Percentiles rank a stretch among this genome's conserved stretches.
Conservation (phyloP, 64 coral and sea anemone species). For the Anthopleura sola region DNA sequence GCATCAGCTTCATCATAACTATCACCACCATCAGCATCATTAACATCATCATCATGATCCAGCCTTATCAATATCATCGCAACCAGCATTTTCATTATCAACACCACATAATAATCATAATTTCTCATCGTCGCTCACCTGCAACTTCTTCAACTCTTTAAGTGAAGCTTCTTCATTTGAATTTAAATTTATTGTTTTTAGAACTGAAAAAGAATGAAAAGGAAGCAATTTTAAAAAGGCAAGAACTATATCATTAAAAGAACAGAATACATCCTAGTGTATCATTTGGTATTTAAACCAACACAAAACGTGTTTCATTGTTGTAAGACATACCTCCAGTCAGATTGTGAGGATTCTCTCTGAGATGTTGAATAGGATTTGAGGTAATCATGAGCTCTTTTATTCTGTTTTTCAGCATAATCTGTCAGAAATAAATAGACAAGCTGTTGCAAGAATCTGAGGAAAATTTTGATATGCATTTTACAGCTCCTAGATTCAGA, state of each 20-base stretch:
- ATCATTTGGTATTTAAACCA: too few species aligned
- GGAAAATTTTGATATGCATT: too few species aligned
- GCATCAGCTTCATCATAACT: background rate
- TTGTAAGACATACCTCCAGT: slow-evolving; percentile 8
- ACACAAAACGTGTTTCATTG: too few species aligned
- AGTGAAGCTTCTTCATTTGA: slow-evolving; percentile 43
- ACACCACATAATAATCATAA: background rate
- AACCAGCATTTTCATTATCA: background rate
- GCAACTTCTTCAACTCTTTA: slow-evolving; percentile 56
- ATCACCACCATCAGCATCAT: background rate
- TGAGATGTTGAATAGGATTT: slow-evolving; percentile 18
- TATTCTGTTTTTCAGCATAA: slow-evolving; percentile 62
- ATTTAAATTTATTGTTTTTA: slow-evolving; percentile 88
- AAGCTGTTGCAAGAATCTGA: background rate
- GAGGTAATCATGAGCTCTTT: slow-evolving; percentile 66
- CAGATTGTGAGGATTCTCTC: background rate
- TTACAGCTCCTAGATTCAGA: too few species aligned
- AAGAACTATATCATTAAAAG: too few species aligned
- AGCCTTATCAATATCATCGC: background rate
- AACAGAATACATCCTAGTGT: too few species aligned
- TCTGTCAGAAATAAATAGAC: slow-evolving; percentile 1
- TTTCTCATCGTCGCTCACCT: slow-evolving; percentile 36
- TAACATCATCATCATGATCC: background rate
- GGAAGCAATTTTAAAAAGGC: background rate
- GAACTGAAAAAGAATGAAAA: slow-evolving; percentile 31